Evolutionary conservation across 2,888 invertebrate species (phyloP), one percentile per base, ranked within the genome.

Genomic region (Drosophila picticornis): DNA sequence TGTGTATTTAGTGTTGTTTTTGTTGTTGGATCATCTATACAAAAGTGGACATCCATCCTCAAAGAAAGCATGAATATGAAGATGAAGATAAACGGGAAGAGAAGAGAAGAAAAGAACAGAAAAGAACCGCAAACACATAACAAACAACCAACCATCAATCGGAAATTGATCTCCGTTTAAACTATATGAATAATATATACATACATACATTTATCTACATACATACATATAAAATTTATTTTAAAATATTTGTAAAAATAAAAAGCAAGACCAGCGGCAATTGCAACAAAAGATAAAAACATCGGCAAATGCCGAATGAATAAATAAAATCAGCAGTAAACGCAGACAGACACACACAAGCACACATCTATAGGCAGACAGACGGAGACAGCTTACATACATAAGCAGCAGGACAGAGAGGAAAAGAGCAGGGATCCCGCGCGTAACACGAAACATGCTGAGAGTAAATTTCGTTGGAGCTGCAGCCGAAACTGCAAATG

Each of bases 111-210:
- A 50, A 65, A 40, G 27, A 52, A 32, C 29, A 48, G 58, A 62
- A 27, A 19, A 55, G 40, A 65, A 72, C 22, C 58, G 72, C 50
- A 38, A 56, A 38, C 46, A 61, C 31, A 66, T 55, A 55, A 73
- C 29, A 57, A 38, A 73, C 63, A 75, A 27, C 51, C 48, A 83
- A 78, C 81, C 79, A 85, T 85, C 77, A 77, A 80, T 80, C 88
- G 84, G 88, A 88, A 77, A 75, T 79, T 88, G 84, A 85, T 85
- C 88, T 88, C 84, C 84, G 88, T 75, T 81, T 85, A 77, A 85
- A 83, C 80, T 83, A 83, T 81, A 83, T 83, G 60, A 73, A 84
- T 87, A 75, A 81, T 76, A 80, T 80, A 74, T 75, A 81, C 72
- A 74, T 69, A 69, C 55, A 63, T 66, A 84, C 53, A 80, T 48